Evolutionary conservation across 2,113 vertebrate species (phyloP).

Genomic region (Jacana jacana): DNA sequence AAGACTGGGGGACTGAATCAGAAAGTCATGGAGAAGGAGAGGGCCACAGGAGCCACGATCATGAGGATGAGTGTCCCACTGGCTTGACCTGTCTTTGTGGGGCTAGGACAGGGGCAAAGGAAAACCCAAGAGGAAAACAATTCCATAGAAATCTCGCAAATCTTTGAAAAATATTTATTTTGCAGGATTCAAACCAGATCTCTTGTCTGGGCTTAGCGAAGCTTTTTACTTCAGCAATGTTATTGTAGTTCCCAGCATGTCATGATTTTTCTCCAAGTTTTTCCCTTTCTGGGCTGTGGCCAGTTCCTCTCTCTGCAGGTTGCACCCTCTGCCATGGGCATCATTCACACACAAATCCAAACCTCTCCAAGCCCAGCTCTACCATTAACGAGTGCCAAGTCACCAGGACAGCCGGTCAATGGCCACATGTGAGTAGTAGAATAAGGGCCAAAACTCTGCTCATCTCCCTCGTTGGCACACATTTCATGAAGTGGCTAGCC

Average conservation of each 20-base stretch:
- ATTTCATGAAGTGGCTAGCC: neutral
- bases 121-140: neutral
- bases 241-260: neutral
- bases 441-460: neutral
- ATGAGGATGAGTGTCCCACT: fast-evolving
- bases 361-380: neutral
- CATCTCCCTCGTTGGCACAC: neutral
- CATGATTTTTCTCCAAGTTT: neutral
- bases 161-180: neutral
- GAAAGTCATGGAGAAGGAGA: neutral
- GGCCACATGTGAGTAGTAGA: neutral
- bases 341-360: fast-evolving
- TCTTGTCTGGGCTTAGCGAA: neutral
- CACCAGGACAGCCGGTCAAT: neutral
- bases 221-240: neutral
- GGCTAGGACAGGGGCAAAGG: neutral
- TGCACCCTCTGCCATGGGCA: neutral
- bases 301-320: neutral
- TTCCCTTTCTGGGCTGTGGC: neutral
- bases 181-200: neutral
- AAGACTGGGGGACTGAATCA: neutral
- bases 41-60: fast-evolving
- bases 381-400: neutral
- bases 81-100: neutral
- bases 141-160: neutral